These are phyloP conservation scores for Drosophila sordidapex DNA, from an alignment of 2,888 invertebrate species.

Conservation along the genomic window DNA sequence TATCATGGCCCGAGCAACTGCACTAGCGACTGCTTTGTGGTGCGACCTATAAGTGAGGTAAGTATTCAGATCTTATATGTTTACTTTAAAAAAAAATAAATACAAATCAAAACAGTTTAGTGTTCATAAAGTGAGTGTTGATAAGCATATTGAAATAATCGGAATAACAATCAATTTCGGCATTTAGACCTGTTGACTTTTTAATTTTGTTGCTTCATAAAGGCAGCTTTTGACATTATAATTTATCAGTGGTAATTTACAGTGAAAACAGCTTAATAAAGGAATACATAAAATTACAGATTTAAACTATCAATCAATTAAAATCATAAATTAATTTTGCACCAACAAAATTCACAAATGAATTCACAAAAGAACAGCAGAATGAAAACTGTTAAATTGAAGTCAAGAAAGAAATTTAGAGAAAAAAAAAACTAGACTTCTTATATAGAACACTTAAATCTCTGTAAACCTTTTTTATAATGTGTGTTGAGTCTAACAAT, in stretches of 20 bases:
- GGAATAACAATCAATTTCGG: background rate
- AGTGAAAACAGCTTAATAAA: background rate
- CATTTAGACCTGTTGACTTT: background rate
- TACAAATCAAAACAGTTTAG: background rate
- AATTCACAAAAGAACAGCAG: background rate
- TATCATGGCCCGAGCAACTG: constrained; percentile 62
- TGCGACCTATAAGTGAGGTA: constrained; percentile 77
- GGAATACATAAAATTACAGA: background rate
- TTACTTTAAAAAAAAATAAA: background rate
- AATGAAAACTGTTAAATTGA: background rate
- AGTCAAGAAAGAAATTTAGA: background rate
- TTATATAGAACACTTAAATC: no score
- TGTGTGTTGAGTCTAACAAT: background rate
- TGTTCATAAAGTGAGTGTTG: background rate
- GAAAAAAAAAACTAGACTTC: background rate
- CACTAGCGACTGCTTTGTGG: constrained; percentile 71
- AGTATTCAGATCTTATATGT: constrained; percentile 1
- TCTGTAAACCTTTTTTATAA: background rate
- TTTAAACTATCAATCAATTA: background rate
- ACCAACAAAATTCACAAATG: no score
- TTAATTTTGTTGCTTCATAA: background rate
- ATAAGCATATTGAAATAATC: background rate
- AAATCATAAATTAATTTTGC: background rate
- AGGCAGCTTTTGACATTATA: background rate
- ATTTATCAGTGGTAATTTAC: background rate